Evolutionary conservation across 2,113 vertebrate species (phyloP).

Genomic region (Eubucco bourcierii): DNA sequence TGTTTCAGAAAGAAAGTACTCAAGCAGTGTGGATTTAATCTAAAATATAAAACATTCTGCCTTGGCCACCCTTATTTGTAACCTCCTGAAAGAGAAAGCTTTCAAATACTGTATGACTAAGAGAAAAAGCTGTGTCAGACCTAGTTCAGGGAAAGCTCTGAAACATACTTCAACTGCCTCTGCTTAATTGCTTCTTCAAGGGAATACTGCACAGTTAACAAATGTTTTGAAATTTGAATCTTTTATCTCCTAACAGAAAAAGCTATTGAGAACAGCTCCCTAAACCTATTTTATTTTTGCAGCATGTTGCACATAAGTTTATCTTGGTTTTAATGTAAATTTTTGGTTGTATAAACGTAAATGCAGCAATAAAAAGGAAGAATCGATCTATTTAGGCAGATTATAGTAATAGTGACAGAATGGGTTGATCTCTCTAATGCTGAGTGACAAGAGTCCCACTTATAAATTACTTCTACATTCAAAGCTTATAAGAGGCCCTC

Average conservation of each 20-base stretch:
- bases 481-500: neutral
- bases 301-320: neutral
- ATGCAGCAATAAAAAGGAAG: neutral
- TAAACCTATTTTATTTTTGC: neutral
- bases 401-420: neutral
- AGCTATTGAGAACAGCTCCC: neutral
- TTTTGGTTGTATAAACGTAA: neutral
- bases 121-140: slow-evolving; percentile 1
- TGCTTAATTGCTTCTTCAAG: slow-evolving; percentile 1
- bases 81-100: neutral
- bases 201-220: neutral
- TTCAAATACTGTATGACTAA: neutral
- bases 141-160: neutral
- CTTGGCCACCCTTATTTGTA: neutral
- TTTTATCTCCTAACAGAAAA: neutral
- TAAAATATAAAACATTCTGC: neutral
- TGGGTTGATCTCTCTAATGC: neutral
- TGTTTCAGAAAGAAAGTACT: neutral
- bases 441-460: neutral
- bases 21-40: neutral
- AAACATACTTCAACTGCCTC: neutral
- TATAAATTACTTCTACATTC: neutral
- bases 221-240: neutral
- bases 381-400: neutral
- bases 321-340: neutral